Conservation (phyloP, 2,113 vertebrate species). For the Limanda limanda region DNA sequence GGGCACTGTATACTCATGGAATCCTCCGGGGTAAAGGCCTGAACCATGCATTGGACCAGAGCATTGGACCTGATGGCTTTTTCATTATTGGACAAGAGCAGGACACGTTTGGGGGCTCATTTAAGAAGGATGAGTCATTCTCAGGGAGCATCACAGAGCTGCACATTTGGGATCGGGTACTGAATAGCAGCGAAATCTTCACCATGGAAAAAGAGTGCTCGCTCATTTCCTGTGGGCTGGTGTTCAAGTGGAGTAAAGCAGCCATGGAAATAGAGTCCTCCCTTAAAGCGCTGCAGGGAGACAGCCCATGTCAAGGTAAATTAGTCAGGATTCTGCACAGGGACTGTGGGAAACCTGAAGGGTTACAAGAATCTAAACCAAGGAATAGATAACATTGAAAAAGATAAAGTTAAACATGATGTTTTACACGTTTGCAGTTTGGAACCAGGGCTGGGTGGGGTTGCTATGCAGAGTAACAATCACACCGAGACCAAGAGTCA, state of each 20-base stretch:
- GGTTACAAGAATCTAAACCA: slow-evolving; percentile 2
- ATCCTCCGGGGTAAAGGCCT: slow-evolving; percentile 48
- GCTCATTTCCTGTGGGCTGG: slow-evolving; percentile 71
- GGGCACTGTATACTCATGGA: slow-evolving; percentile 62
- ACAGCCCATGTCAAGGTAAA: slow-evolving; percentile 80
- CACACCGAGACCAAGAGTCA: slow-evolving; percentile 40
- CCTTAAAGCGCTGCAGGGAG: slow-evolving; percentile 52
- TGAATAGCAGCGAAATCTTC: slow-evolving; percentile 72
- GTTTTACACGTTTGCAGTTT: slow-evolving; percentile 31
- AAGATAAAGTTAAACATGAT: slow-evolving; percentile 7
- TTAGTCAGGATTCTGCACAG: slow-evolving; percentile 21
- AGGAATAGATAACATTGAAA: not conserved
- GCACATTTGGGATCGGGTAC: slow-evolving; percentile 81
- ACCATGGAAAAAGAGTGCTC: slow-evolving; percentile 79
- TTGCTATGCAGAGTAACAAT: slow-evolving; percentile 53
- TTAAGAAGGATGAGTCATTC: slow-evolving; percentile 75
- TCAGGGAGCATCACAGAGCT: slow-evolving; percentile 81
- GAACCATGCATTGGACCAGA: slow-evolving; percentile 38
- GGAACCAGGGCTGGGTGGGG: slow-evolving; percentile 28
- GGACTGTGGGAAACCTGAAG: not conserved
- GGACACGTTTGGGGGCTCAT: slow-evolving; percentile 69
- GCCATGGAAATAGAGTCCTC: slow-evolving; percentile 74
- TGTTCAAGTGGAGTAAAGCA: slow-evolving; percentile 77
- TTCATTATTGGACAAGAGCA: slow-evolving; percentile 82
- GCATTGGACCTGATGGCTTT: slow-evolving; percentile 63